Base-by-base conservation (phyloP, 2,113 vertebrate genomes). In the Burhinus oedicnemus region DNA sequence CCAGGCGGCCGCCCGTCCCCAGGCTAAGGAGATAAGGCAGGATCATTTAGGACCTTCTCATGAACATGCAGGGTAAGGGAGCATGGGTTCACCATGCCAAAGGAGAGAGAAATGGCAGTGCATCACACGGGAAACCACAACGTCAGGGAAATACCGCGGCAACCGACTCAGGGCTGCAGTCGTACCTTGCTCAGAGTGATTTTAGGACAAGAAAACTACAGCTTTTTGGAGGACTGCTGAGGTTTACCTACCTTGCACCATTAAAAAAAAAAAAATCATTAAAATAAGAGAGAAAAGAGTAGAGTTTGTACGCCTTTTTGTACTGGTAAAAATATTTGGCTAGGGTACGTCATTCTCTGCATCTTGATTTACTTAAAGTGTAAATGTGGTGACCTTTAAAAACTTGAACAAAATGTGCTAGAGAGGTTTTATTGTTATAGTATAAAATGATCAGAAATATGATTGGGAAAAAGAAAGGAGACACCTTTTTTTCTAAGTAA, bases 351-450 rank as follows among this genome's bases (percentile, higher is more conserved):
- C 78, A 91, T n/a, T 69, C 66, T 55, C 77, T 65, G 89, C 94
- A 91, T 93, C 96, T 94, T 96, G 91, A 93, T 82, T 96, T 96
- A 90, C 57, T 95, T 94, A 69, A 85, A 94, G 75, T 51, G 75
- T 66, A 88, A 88, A 93, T 47, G 79, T 83, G 85, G 85, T 88
- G 88, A 90, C 91, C 88, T 95, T 91, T 92, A 94, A 92, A 87
- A 93, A 81, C 55, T 58, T 64, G 76, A 78, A 75, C 77, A 92
- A 79, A 96, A 84, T 72, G 83, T 85, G 52, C 86, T 29, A 16
- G 36, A 23, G 44, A 79, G 60, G 13, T 84, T 97, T 89, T 87
- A 87, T 65, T 95, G 78, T 89, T 91, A 64, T 68, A 65, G 75
- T 60, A 72, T 18, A 89, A 89, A 97, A 88, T 42, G 34, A 82